These are phyloP conservation scores for Sebastes reedi DNA, from an alignment of 2,797 vertebrate genomes.

Conservation along the genomic window DNA sequence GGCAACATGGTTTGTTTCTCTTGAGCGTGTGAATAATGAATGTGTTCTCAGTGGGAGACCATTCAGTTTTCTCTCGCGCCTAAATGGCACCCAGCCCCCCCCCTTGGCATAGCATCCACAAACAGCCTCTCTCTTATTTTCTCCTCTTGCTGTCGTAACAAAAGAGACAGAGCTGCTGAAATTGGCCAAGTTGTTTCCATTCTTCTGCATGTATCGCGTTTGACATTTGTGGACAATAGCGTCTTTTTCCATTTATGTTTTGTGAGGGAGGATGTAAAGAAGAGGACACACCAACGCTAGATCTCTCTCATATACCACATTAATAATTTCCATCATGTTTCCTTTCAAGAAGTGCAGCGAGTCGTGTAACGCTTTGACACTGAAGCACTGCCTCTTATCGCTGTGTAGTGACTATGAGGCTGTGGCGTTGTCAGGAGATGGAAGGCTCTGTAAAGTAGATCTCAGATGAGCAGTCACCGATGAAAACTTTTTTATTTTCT, in stretches of 20 bases:
- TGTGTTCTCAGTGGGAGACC: conserved; percentile 35
- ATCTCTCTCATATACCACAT: conserved; percentile 32
- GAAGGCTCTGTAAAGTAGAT: conserved; percentile 26
- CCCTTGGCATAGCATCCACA: not conserved
- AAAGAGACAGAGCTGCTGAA: conserved; percentile 13
- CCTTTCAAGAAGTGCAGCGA: conserved; percentile 54
- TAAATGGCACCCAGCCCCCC: conserved; percentile 30
- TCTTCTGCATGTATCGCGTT: not conserved
- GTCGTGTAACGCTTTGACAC: conserved; percentile 57
- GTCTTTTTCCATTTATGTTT: conserved; percentile 26
- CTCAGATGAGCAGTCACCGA: conserved; percentile 41
- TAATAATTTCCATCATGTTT: conserved; percentile 62
- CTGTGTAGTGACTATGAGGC: conserved; percentile 27
- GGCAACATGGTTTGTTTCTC: conserved; percentile 46
- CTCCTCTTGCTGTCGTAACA: not conserved
- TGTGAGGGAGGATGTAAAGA: not conserved
- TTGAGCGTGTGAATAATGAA: conserved; percentile 59
- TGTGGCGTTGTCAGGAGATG: conserved; percentile 22
- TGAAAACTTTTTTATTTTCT: conserved; percentile 44
- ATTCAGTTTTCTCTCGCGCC: conserved; percentile 40
- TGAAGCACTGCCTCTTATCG: conserved; percentile 45
- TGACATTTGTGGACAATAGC: conserved; percentile 26
- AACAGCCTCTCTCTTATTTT: not conserved
- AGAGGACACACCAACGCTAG: not conserved
- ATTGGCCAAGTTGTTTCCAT: conserved; percentile 41